Base-by-base conservation (phyloP, 2,113 vertebrate species). In the Sceloporus tristichus region DNA sequence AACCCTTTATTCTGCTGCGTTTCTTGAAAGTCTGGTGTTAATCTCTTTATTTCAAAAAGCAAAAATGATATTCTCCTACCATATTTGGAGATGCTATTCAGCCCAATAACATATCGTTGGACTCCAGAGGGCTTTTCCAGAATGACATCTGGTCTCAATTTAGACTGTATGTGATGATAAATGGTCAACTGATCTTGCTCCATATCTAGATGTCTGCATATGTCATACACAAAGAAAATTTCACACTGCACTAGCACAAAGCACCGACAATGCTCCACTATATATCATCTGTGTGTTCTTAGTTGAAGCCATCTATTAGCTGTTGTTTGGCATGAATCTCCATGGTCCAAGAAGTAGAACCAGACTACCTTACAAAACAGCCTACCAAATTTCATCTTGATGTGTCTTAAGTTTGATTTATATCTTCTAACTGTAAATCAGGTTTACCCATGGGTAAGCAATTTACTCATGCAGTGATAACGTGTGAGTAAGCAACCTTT, bases 111-210 rank as follows among this genome's bases (percentile, higher is more conserved):
- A 74, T 82, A 74, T 73, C 34, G 73, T n/a, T 81, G 70, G 79
- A 34, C 75, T 34, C 38, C 29, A 53, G 29, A 79, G 75, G 21
- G 54, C 18, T 73, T 42, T 34, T 62, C 48, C 54, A 74, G 68
- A 62, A 82, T 65, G 53, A 74, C 79, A 87, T 82, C 54, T 87
- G 79, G 70, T 75, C 38, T 87, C 18, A 18, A 65, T 87, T 48
- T 75, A 65, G 70, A 21, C 38, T 14, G 3, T 65, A 8, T 13
- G 40, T 48, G 40, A 75, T 9, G 38, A 82, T 48, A 48, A 78
- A 76, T 62, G 25, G 77, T 34, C 78, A 70, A 10, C n/a, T 54
- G 11, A 40, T 86, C 42, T 79, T 70, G n/a, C 66, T 71, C 48
- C 65, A 34, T 42, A 40, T 11, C 9, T n/a, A 10, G 48, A 34